Base-by-base conservation (phyloP, 2,888 invertebrate species). In the Drosophila stalkeri region DNA sequence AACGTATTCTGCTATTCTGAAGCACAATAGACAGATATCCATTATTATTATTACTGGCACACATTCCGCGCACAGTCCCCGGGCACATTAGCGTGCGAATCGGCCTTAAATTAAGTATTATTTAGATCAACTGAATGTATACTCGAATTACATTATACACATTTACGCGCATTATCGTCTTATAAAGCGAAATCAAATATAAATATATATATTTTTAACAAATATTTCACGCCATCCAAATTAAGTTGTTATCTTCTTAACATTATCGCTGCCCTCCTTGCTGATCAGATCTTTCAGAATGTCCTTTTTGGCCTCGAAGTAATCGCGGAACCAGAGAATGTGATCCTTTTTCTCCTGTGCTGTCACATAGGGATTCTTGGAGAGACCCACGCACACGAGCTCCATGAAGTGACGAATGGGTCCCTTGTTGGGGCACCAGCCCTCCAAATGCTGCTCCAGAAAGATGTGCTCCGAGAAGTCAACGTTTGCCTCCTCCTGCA, bases 321-420 rank as follows among this genome's bases (percentile, higher is more conserved):
- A 99, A 62, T 98, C 95, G 75, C 95, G 96, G 92, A 96, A 99
- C 99, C 99, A 99, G 72, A 95, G 93, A 51, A 99, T 96, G 89
- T 98, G 98, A 14, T 96, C 97, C 75, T 94, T 95, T 92, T 99
- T 99, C 86, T 98, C 97, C 77, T 96, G 93, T 0, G 96, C 97
- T 0, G 97, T 97, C 86, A 99, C 94, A 93, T 97, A 98, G 0
- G 98, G 96, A 94, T 99, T 99, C 93, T 98, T 98, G 0, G 98
- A 98, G 1, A 99, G 94, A 7, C 99, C 99, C 0, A 96, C 95
- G 82, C 97, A 96, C 0, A 99, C 99, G 8, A 99, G 94, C 90
- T 99, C 99, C 99, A 99, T 99, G 92, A 98, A 99, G 93, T 99
- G 98, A 9, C 98, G 94, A 77, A 99, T 94, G 0, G 99, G 99